A percentile compares a stretch with the other conserved stretches of the same genome.
phyloP scores from a whole-genome alignment of 2,113 vertebrate species.

The Cyprinodon variegatus region DNA sequence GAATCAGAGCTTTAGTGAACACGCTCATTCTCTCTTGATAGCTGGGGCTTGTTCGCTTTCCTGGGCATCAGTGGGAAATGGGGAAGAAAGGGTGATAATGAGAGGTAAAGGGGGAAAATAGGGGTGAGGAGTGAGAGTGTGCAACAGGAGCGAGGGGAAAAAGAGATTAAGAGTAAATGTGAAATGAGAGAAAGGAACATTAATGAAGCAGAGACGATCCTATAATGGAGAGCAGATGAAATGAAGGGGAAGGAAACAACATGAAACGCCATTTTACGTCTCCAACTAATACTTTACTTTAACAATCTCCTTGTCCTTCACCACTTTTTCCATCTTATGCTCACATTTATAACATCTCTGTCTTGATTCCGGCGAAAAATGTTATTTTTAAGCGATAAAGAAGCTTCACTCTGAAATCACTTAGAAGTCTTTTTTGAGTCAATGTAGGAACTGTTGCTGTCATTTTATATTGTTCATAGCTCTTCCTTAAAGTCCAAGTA shows the following conservation, averaged over 20 bases:
- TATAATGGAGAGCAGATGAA: conserved; percentile 25
- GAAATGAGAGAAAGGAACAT: conserved; percentile 32
- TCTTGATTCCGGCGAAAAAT: neutral
- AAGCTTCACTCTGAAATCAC: conserved; percentile 20
- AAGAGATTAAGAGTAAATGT: conserved; percentile 31
- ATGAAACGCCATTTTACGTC: conserved; percentile 13
- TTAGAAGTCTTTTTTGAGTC: conserved; percentile 41
- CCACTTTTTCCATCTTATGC: neutral
- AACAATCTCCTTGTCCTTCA: neutral
- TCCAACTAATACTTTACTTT: conserved; percentile 6
- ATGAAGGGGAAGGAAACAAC: conserved; percentile 27
- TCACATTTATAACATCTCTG: conserved; percentile 11
- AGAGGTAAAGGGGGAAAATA: conserved; percentile 3
- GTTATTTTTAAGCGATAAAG: conserved; percentile 26
- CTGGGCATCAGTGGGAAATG: conserved; percentile 46
- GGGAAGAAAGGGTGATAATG: conserved; percentile 38
- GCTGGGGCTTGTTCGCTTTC: conserved; percentile 42
- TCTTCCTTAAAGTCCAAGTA: neutral
- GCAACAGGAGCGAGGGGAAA: conserved; percentile 21
- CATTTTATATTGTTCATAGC: conserved; percentile 7
- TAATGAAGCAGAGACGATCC: conserved; percentile 41
- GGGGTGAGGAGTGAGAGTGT: conserved; percentile 20
- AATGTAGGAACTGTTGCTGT: conserved; percentile 6
- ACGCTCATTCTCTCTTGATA: conserved; percentile 64
- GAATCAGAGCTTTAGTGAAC: conserved; percentile 68